These are phyloP conservation scores for Phaenicophaeus curvirostris DNA, from an alignment of 2,797 vertebrate genomes.

Conservation along the genomic window DNA sequence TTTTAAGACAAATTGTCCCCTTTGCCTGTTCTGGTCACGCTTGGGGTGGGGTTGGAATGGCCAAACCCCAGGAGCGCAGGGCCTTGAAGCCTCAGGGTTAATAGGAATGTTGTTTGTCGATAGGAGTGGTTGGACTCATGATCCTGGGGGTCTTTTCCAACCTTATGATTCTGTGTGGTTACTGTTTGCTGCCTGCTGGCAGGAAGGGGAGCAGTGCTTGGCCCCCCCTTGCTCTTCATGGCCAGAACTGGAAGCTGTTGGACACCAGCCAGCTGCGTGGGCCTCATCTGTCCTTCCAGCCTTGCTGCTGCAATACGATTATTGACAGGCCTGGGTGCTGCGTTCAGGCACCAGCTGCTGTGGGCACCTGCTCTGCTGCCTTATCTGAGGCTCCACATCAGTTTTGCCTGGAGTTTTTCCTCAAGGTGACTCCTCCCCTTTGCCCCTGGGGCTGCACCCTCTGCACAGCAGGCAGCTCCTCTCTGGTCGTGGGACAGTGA, in stretches of 20 bases:
- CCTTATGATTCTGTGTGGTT: no score
- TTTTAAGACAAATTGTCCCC: not conserved
- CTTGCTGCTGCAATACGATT: not conserved
- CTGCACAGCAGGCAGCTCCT: not conserved
- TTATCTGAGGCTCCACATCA: accelerated
- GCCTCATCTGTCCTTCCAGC: not conserved
- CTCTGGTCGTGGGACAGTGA: not conserved
- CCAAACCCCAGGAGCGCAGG: no score
- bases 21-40: accelerated
- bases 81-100: no score
- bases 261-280: not conserved
- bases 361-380: accelerated
- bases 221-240: not conserved
- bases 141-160: no score
- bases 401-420: not conserved
- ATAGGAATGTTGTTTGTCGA: no score
- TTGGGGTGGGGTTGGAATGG: not conserved
- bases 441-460: accelerated
- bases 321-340: not conserved
- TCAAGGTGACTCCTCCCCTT: not conserved
- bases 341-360: accelerated
- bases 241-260: not conserved
- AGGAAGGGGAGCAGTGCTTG: not conserved
- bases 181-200: no score
- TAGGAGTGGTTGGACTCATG: no score